These are phyloP conservation scores for Megalonaias nervosa DNA, from an alignment of 1,140 invertebrate species.

Conservation along the genomic window DNA sequence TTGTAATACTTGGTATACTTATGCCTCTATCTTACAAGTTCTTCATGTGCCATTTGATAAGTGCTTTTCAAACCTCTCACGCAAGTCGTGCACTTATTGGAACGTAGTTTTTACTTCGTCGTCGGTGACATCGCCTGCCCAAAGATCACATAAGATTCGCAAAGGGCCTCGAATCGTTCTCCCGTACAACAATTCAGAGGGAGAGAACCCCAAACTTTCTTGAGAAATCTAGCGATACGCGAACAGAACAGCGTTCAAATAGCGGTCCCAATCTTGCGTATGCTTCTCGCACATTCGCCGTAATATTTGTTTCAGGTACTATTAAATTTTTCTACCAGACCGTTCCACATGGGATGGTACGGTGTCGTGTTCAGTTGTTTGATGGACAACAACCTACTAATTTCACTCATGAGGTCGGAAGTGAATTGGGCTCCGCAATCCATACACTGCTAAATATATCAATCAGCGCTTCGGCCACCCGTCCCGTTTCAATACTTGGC, in stretches of 20 bases:
- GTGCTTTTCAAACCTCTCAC: no score
- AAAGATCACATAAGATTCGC: conserved; percentile 13
- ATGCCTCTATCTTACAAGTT: no score
- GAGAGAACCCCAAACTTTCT: conserved; percentile 43
- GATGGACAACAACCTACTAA: conserved; percentile 14
- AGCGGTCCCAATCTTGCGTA: conserved; percentile 57
- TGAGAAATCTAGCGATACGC: conserved; percentile 51
- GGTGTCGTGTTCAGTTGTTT: conserved; percentile 20
- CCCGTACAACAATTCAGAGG: conserved; percentile 52
- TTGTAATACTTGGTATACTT: conserved; percentile 18
- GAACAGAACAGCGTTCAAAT: conserved; percentile 51
- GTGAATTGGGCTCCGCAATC: conserved; percentile 26
- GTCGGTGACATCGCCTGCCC: no score
- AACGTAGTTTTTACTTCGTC: no score
- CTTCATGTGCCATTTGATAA: no score
- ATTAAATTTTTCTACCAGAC: conserved; percentile 49
- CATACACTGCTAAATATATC: conserved; percentile 61
- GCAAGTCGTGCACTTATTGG: no score
- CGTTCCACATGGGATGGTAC: conserved; percentile 44
- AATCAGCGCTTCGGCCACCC: conserved; percentile 28
- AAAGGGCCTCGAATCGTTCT: conserved; percentile 36
- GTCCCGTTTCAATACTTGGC: conserved; percentile 11
- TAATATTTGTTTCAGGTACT: conserved; percentile 38
- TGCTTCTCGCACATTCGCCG: conserved; percentile 9
- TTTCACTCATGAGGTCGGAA: conserved; percentile 10